Percentiles rank a stretch among this genome's conserved stretches.
phyloP scores from a whole-genome alignment of 2,888 invertebrate species.

The Taphrorychus bicolor region DNA sequence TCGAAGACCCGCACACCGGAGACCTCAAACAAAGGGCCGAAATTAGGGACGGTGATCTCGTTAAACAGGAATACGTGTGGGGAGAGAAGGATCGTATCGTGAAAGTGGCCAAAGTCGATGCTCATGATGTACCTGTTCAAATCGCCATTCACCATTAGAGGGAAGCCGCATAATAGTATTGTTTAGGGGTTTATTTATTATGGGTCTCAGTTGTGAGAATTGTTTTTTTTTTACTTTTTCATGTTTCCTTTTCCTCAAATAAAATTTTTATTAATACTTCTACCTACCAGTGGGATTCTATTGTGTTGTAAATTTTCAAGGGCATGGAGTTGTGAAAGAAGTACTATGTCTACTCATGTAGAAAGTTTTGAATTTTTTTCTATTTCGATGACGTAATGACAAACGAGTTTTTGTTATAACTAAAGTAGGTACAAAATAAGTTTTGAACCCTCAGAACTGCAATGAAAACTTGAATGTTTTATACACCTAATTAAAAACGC shows the following conservation, averaged over 20 bases:
- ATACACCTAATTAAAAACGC: too few species aligned
- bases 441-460: too few species aligned
- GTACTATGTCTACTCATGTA: too few species aligned
- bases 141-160: conserved; percentile 6
- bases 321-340: too few species aligned
- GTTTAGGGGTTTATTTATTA: conserved; percentile 4
- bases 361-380: too few species aligned
- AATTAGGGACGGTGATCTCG: conserved; percentile 29
- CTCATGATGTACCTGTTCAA: conserved; percentile 14
- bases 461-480: too few species aligned
- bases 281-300: background rate
- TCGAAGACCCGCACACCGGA: conserved; percentile 32
- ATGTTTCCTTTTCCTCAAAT: conserved; percentile 13
- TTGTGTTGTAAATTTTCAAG: too few species aligned
- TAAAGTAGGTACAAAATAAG: too few species aligned
- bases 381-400: too few species aligned
- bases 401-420: too few species aligned
- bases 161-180: too few species aligned
- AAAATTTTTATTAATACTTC: conserved; percentile 15
- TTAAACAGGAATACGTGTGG: conserved; percentile 37
- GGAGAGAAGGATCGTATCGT: conserved; percentile 34
- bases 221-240: conserved; percentile 8
- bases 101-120: conserved; percentile 28
- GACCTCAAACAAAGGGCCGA: conserved; percentile 32
- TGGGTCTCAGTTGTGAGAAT: background rate